Evolutionary conservation across 2,113 vertebrate species (phyloP), one percentile per base, ranked within the genome.

Genomic region (Apistogramma diplotaenia): DNA sequence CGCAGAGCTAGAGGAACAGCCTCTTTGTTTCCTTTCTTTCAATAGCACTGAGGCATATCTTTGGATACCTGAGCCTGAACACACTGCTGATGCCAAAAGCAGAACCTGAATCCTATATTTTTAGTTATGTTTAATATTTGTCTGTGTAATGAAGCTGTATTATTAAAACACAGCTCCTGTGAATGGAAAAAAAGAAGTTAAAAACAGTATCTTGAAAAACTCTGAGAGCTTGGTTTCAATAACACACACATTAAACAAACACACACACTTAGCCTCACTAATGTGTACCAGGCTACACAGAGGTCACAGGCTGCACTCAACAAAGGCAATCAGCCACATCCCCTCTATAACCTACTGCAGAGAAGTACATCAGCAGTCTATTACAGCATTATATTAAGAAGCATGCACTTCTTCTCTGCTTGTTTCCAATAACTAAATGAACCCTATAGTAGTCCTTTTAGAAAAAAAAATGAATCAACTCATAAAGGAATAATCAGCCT

Each of bases 1-100:
- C 54, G 40, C 1, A 9, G 21, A 13, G 33, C n/a, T n/a, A n/a
- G n/a, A n/a, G n/a, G n/a, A n/a, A n/a, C n/a, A n/a, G n/a, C 57
- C 33, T 33, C n/a, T 84, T 84, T 76, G 60, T 81, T 78, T 55
- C 18, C 57, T 51, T 73, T 43, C 43, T 83, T 75, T 74, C 35
- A 79, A 40, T 55, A 67, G 77, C 16, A 27, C 31, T n/a, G 19
- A 67, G 29, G 12, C n/a, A 31, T 62, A n/a, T 61, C 59, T 37
- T 27, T 2, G 27, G 33, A 71, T 67, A 84, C 54, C 62, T 53
- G n/a, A 1, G 31, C 55, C 53, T 73, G 31, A 76, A 60, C 74
- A 75, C 8, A 40, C 33, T 12, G 33, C 51, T 46, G 56, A 59
- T 19, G 27, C 57, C 23, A 61, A 74, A 82, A 73, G 19, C 56